Evolutionary conservation across 2,888 invertebrate species (phyloP).

Genomic region (Drosophila putrida): DNA sequence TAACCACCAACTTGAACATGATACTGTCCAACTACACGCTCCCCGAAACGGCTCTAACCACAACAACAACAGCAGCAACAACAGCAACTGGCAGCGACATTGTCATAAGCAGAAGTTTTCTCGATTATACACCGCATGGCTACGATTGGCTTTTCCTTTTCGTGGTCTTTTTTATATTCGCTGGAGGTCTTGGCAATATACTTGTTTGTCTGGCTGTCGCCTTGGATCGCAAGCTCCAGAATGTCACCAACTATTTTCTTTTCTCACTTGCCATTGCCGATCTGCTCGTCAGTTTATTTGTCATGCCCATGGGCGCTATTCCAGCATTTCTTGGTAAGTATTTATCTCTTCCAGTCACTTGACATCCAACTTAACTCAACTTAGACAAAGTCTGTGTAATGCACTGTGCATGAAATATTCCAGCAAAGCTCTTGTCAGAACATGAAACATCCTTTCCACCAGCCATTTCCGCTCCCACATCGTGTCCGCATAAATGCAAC

Average conservation of each 20-base stretch:
- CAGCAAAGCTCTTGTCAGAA: slow-evolving; percentile 29
- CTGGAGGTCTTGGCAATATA: slow-evolving; percentile 96
- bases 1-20: slow-evolving; percentile 61
- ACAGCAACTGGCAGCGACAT: slow-evolving; percentile 28
- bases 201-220: slow-evolving; percentile 97
- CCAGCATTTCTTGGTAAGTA: slow-evolving; percentile 96
- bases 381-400: slow-evolving; percentile 3
- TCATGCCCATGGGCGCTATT: slow-evolving; percentile 98
- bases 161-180: slow-evolving; percentile 93
- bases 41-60: slow-evolving; percentile 49
- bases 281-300: slow-evolving; percentile 95
- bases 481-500: slow-evolving; percentile 15
- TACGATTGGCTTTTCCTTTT: slow-evolving; percentile 94
- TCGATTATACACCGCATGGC: slow-evolving; percentile 70
- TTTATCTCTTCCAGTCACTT: neutral
- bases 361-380: neutral
- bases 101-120: slow-evolving; percentile 49
- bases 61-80: slow-evolving; percentile 35
- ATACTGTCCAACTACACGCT: slow-evolving; percentile 66
- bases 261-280: slow-evolving; percentile 97
- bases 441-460: slow-evolving; percentile 12
- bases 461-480: slow-evolving; percentile 8
- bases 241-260: slow-evolving; percentile 98
- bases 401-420: slow-evolving; percentile 54
- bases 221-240: slow-evolving; percentile 95